Evolutionary conservation across 37 sponge, comb jelly and placozoan genomes (phyloP), one percentile per base, ranked within the genome.

Genomic region (Halisarca cf. caerulea): DNA sequence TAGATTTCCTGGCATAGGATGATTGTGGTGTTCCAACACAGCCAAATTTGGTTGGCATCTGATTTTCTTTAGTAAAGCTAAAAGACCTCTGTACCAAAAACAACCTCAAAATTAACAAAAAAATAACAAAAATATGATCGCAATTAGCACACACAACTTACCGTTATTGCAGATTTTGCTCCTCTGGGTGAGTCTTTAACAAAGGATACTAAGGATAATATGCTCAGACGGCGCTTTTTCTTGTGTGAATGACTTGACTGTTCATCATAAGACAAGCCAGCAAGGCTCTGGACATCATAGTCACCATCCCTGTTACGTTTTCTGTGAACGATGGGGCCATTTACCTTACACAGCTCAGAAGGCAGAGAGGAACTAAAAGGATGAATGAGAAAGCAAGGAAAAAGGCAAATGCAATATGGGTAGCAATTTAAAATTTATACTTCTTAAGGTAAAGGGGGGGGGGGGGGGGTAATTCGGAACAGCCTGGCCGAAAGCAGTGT

Each of bases 31-130:
- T 39, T 86, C 81, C 42, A 79, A 33, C 21, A 74, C 74, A 21
- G 77, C 64, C 51, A 47, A 14, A 47, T 47, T 47, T 47, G 27
- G 85, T 82, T 2, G 82, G 24, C 30, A 44, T 23, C 38, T 74
- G 73, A 17, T 60, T 14, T 9, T 90, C 83, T 38, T 61, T 28
- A 20, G 66, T 84, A 47, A 86, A 90, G 35, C 90, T 90, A 34
- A 90, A 20, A 7, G 90, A 90, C 35, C 90, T 43, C 90, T 89
- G 54, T n/a, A 58, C 2, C 59, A n/a, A 33, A 40, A 5, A 54
- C 3, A 41, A 71, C 51, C n/a, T n/a, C n/a, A n/a, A n/a, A n/a
- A 47, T 47, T 47, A 47, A 47, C 51, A 47, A 11, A 14, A 47
- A 47, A 47, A 47, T 47, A 47, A 11, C 51, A 11, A 47, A 47